phyloP scores from a whole-genome alignment of 2,888 invertebrate species.

The Drosophila subquinaria region DNA sequence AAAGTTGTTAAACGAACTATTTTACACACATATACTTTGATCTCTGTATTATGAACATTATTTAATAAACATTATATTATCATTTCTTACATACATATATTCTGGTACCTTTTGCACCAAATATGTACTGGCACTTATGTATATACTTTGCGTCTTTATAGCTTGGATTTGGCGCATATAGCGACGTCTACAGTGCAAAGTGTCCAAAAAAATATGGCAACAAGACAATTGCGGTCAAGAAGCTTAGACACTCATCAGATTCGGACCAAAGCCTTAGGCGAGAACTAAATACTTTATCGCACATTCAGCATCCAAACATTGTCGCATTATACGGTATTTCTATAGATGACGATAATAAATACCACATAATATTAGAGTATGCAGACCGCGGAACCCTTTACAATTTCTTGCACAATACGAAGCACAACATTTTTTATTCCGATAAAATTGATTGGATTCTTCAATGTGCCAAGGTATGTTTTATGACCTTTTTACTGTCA shows the following conservation, averaged over 20 bases:
- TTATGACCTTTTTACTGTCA: not conserved
- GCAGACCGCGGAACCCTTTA: constrained; percentile 9
- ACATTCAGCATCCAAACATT: constrained; percentile 8
- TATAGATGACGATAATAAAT: not conserved
- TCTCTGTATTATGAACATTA: too few species aligned
- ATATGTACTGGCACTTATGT: too few species aligned
- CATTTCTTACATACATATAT: too few species aligned
- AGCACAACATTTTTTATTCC: not conserved
- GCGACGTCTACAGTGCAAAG: not conserved
- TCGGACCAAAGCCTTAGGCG: not conserved
- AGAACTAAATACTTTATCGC: not conserved
- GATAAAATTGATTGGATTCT: constrained; percentile 11
- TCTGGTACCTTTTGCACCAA: too few species aligned
- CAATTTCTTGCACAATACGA: not conserved
- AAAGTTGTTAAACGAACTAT: too few species aligned
- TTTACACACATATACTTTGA: too few species aligned
- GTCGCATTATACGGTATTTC: constrained; percentile 3
- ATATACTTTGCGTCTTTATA: not conserved
- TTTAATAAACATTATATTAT: too few species aligned
- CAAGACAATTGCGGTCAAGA: constrained; percentile 4
- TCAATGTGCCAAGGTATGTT: constrained; percentile 20
- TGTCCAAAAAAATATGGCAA: not conserved
- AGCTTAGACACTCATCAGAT: not conserved
- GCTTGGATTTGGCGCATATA: not conserved
- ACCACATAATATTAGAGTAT: constrained; percentile 2